Conservation (phyloP, 2,888 invertebrate species). For the Epinotia bilunana region DNA sequence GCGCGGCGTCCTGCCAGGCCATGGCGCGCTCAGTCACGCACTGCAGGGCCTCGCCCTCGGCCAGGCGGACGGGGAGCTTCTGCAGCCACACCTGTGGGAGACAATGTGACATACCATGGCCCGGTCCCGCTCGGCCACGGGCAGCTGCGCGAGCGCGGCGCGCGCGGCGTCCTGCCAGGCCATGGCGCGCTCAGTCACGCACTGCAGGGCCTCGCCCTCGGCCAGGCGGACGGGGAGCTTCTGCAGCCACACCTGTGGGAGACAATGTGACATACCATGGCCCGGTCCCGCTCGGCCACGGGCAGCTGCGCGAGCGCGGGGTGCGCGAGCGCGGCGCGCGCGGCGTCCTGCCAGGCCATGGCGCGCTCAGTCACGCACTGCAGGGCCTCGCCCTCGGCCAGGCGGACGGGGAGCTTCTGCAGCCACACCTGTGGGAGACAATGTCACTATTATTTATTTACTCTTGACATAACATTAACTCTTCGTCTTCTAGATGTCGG, state of each 20-base stretch:
- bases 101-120: conserved; percentile 6
- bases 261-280: not conserved
- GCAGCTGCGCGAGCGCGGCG: conserved; percentile 65
- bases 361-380: conserved; percentile 87
- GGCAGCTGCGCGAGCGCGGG: conserved; percentile 53
- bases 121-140: conserved; percentile 35
- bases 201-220: conserved; percentile 97
- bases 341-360: conserved; percentile 97
- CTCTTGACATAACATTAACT: no score
- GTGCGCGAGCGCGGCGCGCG: conserved; percentile 82
- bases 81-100: conserved; percentile 87
- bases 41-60: conserved; percentile 97
- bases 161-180: conserved; percentile 96
- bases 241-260: conserved; percentile 87
- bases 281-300: conserved; percentile 34
- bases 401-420: conserved; percentile 85
- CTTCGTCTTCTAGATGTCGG: no score
- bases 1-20: conserved; percentile 96
- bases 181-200: conserved; percentile 97
- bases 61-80: conserved; percentile 88
- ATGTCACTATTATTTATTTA: not conserved
- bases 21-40: conserved; percentile 97
- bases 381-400: conserved; percentile 97
- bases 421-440: conserved; percentile 86
- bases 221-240: conserved; percentile 89